Evolutionary conservation across 2,113 vertebrate species (phyloP).

Genomic region (Anolis sagrei): DNA sequence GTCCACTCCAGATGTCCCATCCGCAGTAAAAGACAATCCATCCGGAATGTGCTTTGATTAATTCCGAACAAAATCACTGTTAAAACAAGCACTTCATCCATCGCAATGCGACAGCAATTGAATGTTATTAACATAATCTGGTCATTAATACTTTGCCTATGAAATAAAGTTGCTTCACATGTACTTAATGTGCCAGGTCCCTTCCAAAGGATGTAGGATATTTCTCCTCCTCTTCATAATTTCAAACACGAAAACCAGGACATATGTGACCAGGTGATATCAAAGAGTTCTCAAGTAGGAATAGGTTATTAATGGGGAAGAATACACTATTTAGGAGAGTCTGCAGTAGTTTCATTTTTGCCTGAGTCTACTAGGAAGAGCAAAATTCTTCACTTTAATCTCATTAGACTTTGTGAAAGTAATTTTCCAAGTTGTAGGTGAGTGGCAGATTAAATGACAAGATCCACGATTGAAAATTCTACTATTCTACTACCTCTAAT

Average conservation of each 20-base stretch:
- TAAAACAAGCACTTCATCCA: constrained; percentile 36
- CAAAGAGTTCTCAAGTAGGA: too few species aligned
- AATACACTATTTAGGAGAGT: too few species aligned
- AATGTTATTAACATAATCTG: background rate
- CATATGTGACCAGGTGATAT: too few species aligned
- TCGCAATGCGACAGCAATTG: constrained; percentile 26
- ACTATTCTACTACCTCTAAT: background rate
- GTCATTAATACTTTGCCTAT: constrained; percentile 24
- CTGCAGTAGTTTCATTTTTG: too few species aligned
- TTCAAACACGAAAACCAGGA: too few species aligned
- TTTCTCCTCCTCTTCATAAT: too few species aligned
- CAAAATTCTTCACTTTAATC: too few species aligned
- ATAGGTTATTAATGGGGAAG: too few species aligned
- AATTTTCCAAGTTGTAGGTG: background rate
- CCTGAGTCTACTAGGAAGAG: too few species aligned
- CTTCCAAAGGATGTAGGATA: background rate
- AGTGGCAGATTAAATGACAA: background rate
- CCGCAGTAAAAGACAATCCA: constrained; percentile 55
- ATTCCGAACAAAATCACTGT: constrained; percentile 45
- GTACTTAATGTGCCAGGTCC: background rate
- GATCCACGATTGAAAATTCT: background rate
- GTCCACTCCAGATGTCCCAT: constrained; percentile 9
- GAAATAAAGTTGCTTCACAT: constrained; percentile 20
- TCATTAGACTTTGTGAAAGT: background rate
- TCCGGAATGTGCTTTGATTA: constrained; percentile 52